Conservation (phyloP, 1,140 invertebrate species). For the Scaptomyza montana region DNA sequence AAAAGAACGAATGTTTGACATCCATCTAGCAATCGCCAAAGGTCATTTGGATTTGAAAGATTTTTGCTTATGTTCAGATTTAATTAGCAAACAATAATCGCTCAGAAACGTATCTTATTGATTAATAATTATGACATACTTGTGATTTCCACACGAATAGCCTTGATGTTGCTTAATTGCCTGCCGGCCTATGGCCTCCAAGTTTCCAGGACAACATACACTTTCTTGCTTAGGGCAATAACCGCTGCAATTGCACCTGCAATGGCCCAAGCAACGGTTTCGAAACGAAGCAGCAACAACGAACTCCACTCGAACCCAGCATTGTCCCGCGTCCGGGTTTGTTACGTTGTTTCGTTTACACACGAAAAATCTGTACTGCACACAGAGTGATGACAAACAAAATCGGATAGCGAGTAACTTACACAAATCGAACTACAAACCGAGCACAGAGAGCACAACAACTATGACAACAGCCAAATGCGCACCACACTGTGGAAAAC, state of each 20-base stretch:
- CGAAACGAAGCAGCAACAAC: slow-evolving; percentile 5
- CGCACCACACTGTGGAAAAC: slow-evolving; percentile 53
- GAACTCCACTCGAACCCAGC: slow-evolving; percentile 45
- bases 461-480: slow-evolving; percentile 16
- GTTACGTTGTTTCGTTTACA: slow-evolving; percentile 29
- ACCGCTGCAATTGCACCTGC: slow-evolving; percentile 12
- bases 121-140: slow-evolving; percentile 37
- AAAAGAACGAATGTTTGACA: slow-evolving; percentile 2
- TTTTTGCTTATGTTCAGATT: background rate
- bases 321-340: slow-evolving; percentile 33
- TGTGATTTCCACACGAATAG: slow-evolving; percentile 23
- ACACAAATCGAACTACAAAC: slow-evolving; percentile 16
- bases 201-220: slow-evolving; percentile 55
- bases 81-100: slow-evolving; percentile 47
- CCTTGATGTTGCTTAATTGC: background rate
- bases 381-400: slow-evolving; percentile 52
- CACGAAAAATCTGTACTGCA: slow-evolving; percentile 49
- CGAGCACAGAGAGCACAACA: background rate
- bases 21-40: slow-evolving; percentile 27
- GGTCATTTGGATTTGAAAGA: slow-evolving; percentile 24
- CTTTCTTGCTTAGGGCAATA: slow-evolving; percentile 32
- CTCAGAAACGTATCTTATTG: background rate
- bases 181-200: background rate
- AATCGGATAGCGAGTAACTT: background rate
- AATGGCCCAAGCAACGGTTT: slow-evolving; percentile 1